Evolutionary conservation across 1,140 invertebrate species (phyloP).

Genomic region (Thaumetopoea pityocampa): DNA sequence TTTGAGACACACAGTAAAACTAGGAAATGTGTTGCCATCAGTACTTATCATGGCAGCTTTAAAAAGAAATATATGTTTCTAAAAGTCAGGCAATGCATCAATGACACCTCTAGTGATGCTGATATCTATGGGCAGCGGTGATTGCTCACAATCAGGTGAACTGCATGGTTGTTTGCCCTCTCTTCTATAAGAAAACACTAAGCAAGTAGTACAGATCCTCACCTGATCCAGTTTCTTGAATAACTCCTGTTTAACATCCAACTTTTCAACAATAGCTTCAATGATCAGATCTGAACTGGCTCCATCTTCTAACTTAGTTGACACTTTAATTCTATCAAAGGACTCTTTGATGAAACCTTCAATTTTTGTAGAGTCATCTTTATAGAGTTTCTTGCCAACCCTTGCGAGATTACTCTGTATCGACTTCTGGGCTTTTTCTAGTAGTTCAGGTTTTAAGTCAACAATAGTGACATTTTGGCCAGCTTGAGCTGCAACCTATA

Average conservation of each 20-base stretch:
- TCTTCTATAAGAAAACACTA: too few relatives aligned
- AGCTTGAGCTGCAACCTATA: conserved; percentile 84
- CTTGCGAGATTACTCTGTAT: conserved; percentile 84
- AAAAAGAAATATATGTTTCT: too few relatives aligned
- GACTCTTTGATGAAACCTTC: conserved; percentile 82
- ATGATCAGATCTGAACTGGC: conserved; percentile 87
- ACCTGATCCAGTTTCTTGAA: conserved; percentile 81
- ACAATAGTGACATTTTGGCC: conserved; percentile 86
- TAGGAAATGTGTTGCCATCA: too few relatives aligned
- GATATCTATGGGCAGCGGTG: too few relatives aligned
- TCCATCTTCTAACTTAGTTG: conserved; percentile 78
- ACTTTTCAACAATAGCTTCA: conserved; percentile 92
- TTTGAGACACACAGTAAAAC: too few relatives aligned
- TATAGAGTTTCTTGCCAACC: conserved; percentile 88
- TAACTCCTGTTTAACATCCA: conserved; percentile 87
- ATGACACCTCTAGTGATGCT: too few relatives aligned
- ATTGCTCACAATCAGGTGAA: too few relatives aligned
- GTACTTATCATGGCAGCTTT: too few relatives aligned
- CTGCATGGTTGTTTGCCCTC: too few relatives aligned
- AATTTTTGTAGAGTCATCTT: conserved; percentile 79
- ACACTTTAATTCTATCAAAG: conserved; percentile 78
- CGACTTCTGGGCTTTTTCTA: conserved; percentile 81
- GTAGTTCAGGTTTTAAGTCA: conserved; percentile 82
- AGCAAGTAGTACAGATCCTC: conserved; percentile 34
- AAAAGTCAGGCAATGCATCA: too few relatives aligned